Evolutionary conservation across 23 tunicate species (phyloP), one percentile per base, ranked within the genome.

Genomic region (Ciona savignyi): DNA sequence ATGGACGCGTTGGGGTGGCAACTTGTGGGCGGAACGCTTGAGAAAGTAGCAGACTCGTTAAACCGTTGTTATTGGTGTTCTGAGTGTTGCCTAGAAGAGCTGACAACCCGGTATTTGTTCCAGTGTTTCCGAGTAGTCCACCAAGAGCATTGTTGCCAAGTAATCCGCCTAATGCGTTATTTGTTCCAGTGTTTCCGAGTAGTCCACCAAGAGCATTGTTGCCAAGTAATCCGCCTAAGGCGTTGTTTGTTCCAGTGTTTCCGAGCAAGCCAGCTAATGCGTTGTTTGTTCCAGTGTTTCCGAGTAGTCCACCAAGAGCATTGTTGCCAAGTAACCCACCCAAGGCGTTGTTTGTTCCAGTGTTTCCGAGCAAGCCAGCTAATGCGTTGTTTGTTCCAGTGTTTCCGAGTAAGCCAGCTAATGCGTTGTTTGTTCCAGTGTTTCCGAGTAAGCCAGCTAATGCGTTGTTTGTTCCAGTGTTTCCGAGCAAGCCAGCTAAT

Each of bases 381-480:
- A 70, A 33, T 3, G 35, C 74, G 30, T 34, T 30, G 65, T n/a
- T n/a, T n/a, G 3, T 3, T n/a, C 33, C 33, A 23, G 33, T 35
- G 21, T 3, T 27, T 2, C 82, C 73, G 23, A 70, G 35, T 3
- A 68, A 65, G 26, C 56, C 22, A 49, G 65, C 33, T 3, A 68
- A 23, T 3, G 66, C 34, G 66, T 68, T 68, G 28, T 24, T 76
- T n/a, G n/a, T 66, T 48, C 75, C 68, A 2, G 75, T 75, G 2
- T 56, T 56, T 2, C 74, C 74, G 1, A 70, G 74, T 32, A 70
- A 56, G 1, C 74, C 51, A 19, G 29, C 33, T 25, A 68, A 28
- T 28, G 33, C 72, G 33, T 25, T n/a, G n/a, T 51, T 51, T 21
- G 21, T 21, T 60, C 51, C 64, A n/a, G n/a, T n/a, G n/a, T n/a